Evolutionary conservation across 2,888 invertebrate species (phyloP).

Genomic region (Rhamphomyia laevipes): DNA sequence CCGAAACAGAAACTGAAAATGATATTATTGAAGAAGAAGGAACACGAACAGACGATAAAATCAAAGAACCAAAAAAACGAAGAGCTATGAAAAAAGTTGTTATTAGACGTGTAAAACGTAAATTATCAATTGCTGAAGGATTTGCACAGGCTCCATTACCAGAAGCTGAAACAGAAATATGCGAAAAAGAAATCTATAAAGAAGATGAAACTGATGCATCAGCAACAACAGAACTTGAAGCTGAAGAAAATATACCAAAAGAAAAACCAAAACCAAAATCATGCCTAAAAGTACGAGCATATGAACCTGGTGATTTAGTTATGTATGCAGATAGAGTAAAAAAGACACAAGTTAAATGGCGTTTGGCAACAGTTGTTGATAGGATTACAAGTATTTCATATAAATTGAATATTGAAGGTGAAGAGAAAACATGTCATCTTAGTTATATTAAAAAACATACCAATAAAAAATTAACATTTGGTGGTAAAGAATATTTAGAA

Average conservation of each 20-base stretch:
- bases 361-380: conserved; percentile 28
- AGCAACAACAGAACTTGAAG: conserved; percentile 14
- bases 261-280: conserved; percentile 23
- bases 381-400: conserved; percentile 36
- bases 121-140: conserved; percentile 28
- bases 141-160: conserved; percentile 24
- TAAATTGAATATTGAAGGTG: conserved; percentile 31
- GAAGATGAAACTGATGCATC: conserved; percentile 24
- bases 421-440: conserved; percentile 33
- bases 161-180: conserved; percentile 26
- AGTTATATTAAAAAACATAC: conserved; percentile 35
- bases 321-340: conserved; percentile 33
- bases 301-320: conserved; percentile 30
- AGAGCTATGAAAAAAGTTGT: conserved; percentile 26
- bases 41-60: background rate
- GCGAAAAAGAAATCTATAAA: conserved; percentile 27
- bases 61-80: conserved; percentile 21
- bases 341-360: conserved; percentile 34
- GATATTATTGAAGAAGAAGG: conserved; percentile 17
- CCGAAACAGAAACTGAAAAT: conserved; percentile 13
- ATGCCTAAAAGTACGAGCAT: conserved; percentile 30
- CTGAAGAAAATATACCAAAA: conserved; percentile 12
- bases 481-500: conserved; percentile 35
- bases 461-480: conserved; percentile 32
- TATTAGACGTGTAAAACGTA: conserved; percentile 31